Evolutionary conservation across 1,140 invertebrate genomes (phyloP).

Genomic region (Liolophura sinensis): DNA sequence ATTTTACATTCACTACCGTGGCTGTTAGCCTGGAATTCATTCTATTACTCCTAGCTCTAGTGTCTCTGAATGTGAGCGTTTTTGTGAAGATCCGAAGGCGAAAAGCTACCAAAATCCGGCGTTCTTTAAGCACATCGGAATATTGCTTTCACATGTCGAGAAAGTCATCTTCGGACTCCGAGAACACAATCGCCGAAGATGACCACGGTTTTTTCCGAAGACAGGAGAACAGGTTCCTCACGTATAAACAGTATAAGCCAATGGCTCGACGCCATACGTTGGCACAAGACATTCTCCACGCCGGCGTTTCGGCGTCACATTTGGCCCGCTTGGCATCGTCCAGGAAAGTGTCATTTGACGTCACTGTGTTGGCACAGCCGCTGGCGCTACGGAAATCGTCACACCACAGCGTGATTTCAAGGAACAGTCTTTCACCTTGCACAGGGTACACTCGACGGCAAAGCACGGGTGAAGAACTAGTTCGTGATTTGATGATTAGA

Average conservation of each 20-base stretch:
- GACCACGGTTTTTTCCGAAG: background rate
- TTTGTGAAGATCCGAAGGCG: conserved; percentile 41
- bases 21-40: conserved; percentile 38
- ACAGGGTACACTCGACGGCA: background rate
- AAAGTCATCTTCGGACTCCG: conserved; percentile 31
- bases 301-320: background rate
- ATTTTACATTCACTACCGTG: conserved; percentile 26
- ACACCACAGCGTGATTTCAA: conserved; percentile 7
- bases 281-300: background rate
- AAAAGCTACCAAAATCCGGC: conserved; percentile 41
- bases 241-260: background rate
- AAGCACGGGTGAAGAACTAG: conserved; percentile 38
- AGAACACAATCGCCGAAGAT: conserved; percentile 14
- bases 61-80: conserved; percentile 40
- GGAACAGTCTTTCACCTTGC: conserved; percentile 7
- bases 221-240: background rate
- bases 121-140: conserved; percentile 40
- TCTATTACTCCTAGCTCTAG: conserved; percentile 32
- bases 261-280: background rate
- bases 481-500: conserved; percentile 35
- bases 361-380: background rate
- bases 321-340: background rate
- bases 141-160: conserved; percentile 24
- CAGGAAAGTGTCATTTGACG: background rate
- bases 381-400: conserved; percentile 10